Base-by-base conservation (phyloP, 2,797 vertebrate species). In the Anguilla pacifica region DNA sequence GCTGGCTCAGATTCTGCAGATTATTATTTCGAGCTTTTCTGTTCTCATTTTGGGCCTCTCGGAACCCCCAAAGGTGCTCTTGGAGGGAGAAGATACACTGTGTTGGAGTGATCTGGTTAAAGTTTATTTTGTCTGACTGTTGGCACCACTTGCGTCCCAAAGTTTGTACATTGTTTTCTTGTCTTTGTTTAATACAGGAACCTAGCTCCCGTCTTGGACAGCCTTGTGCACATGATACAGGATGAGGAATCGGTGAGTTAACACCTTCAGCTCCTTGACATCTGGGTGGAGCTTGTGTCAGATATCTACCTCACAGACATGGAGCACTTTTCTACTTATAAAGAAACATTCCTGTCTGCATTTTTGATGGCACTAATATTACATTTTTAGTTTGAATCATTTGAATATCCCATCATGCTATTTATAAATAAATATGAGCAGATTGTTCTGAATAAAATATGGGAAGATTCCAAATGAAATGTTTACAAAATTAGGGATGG, bases 211-310 rank as follows among this genome's bases (percentile, higher is more conserved):
- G 97, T 99, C 85, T 94, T 99, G 96, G 98, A 99, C 96, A 97
- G 96, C 95, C 96, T 99, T 92, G 98, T 99, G 87, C 98, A 99
- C 91, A 97, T 99, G 97, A 98, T 99, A 93, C 98, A 99, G 92
- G 98, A 99, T 85, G 98, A 99, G 91, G 98, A 99, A 92, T 99
- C 97, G 87, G 98, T 99, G 94, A 98, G 98, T 96, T 86, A 43
- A 35, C 35, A 15, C 28, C n/a, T 31, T 72, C 53, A 55, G 53
- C 13, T 55, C 53, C 53, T 11, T 55, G 53, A 55, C 57, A 17
- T 59, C 57, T 2, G 57, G 57, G 17, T 59, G 57, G 17, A 59
- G 53, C 61, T 64, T 25, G 15, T 64, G 19, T 70, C 6, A n/a
- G 25, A 70, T 28, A 70, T n/a, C 57, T 17, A 11, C 28, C 64